Conservation (phyloP, 2,888 invertebrate genomes). For the Xestia sexstrigata region DNA sequence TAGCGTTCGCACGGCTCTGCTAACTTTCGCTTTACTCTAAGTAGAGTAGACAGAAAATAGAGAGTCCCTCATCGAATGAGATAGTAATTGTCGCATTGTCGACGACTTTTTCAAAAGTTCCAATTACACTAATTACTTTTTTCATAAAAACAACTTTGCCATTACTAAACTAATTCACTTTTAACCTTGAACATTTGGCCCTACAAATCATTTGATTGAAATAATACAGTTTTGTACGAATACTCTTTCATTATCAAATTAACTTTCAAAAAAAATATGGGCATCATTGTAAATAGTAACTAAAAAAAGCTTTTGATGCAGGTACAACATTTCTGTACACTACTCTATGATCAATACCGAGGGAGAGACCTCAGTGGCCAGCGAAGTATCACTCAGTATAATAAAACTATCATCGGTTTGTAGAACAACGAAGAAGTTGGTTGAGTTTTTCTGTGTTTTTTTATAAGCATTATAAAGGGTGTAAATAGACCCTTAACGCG, state of each 20-base stretch:
- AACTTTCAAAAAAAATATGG: not conserved
- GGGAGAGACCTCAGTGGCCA: constrained; percentile 30
- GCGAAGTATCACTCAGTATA: constrained; percentile 35
- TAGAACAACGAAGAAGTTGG: constrained; percentile 10
- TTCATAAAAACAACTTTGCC: not conserved
- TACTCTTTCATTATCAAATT: not conserved
- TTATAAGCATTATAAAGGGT: no score
- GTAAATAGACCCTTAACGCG: no score
- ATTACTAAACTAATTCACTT: not conserved
- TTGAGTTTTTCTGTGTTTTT: not conserved
- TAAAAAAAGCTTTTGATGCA: not conserved
- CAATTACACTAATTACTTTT: not conserved
- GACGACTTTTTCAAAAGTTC: not conserved
- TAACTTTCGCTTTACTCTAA: constrained; percentile 30
- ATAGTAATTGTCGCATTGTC: not conserved
- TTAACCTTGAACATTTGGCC: not conserved
- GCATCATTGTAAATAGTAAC: not conserved
- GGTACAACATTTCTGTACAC: not conserved
- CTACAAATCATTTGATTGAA: not conserved
- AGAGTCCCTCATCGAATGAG: constrained; percentile 14
- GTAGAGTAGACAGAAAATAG: constrained; percentile 24
- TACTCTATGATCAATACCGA: constrained; percentile 35
- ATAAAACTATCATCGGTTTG: constrained; percentile 52
- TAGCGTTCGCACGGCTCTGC: constrained; percentile 41
- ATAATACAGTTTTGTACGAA: not conserved